Conservation (phyloP, 1,140 invertebrate species). For the Lepidurus couesii region DNA sequence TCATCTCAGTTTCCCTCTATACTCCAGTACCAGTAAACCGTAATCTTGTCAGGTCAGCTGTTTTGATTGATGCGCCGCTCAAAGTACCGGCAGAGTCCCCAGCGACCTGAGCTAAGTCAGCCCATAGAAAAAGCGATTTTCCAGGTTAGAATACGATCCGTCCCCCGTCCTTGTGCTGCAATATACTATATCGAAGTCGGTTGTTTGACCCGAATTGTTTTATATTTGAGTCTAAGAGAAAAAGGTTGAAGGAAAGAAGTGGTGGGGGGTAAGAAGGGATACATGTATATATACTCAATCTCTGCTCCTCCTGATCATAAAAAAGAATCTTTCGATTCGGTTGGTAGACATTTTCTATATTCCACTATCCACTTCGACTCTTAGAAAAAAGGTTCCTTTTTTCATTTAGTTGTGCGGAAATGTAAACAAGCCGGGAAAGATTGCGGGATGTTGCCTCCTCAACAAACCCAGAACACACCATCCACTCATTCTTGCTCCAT, state of each 20-base stretch:
- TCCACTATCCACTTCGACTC: neutral
- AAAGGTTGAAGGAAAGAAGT: too few relatives aligned
- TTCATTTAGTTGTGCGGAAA: neutral
- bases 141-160: too few relatives aligned
- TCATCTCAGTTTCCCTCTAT: neutral
- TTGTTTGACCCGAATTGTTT: too few relatives aligned
- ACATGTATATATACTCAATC: too few relatives aligned
- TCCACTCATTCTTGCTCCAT: neutral
- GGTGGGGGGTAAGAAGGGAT: too few relatives aligned
- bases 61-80: constrained; percentile 12
- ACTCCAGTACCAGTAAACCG: neutral
- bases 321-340: too few relatives aligned
- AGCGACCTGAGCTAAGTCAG: neutral
- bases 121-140: neutral
- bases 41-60: constrained; percentile 14
- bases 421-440: neutral
- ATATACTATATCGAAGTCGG: too few relatives aligned
- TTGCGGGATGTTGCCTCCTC: neutral
- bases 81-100: neutral
- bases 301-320: too few relatives aligned
- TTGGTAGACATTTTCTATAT: neutral
- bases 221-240: too few relatives aligned
- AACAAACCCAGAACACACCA: neutral
- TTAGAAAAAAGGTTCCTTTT: neutral
- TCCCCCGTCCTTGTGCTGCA: too few relatives aligned